Conservation (phyloP, 2,113 vertebrate genomes). For the Anser brachyrhynchus region DNA sequence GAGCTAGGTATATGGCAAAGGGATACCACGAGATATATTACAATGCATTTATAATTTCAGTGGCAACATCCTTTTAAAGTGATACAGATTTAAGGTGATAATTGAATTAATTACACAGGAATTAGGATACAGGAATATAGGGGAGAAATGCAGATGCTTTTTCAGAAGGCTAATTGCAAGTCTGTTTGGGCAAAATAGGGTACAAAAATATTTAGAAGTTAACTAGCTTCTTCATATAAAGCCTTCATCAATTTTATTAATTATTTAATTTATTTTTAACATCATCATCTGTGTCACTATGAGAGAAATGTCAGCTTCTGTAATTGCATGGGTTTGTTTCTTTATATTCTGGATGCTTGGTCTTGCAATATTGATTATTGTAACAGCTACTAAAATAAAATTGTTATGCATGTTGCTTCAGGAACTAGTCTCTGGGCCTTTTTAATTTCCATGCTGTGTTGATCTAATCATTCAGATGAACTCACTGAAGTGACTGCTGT, state of each 20-base stretch:
- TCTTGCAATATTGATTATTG: conserved; percentile 18
- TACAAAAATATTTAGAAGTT: not conserved
- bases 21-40: not conserved
- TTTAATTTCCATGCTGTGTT: conserved; percentile 10
- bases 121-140: not conserved
- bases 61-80: not conserved
- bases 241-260: not conserved
- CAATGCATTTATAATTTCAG: not conserved
- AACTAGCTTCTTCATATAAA: not conserved
- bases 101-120: not conserved
- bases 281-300: not conserved
- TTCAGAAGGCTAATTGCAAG: not conserved
- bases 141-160: not conserved
- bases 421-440: conserved; percentile 12
- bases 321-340: conserved; percentile 4
- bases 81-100: not conserved
- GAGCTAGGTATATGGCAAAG: not conserved
- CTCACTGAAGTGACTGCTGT: not conserved
- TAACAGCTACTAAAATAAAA: conserved; percentile 1
- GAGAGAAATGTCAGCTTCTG: not conserved
- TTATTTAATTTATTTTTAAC: not conserved
- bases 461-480: conserved; percentile 20
- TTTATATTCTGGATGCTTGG: not conserved
- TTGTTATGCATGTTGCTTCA: not conserved
- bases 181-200: not conserved